Base-by-base conservation (phyloP, 2,888 invertebrate species). In the Pachymerium ferrugineum region DNA sequence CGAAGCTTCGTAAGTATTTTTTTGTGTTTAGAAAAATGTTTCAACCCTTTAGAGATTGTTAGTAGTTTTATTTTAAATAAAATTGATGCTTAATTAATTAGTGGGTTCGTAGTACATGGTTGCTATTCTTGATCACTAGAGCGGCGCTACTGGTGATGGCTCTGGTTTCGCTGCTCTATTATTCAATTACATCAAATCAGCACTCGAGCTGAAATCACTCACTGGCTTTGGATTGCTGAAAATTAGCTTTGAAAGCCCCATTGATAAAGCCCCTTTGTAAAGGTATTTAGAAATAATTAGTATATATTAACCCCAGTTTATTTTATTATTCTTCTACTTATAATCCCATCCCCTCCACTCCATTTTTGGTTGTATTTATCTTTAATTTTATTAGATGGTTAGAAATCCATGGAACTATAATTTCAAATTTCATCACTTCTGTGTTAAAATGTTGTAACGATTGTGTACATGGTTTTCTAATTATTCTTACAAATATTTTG, bases 1-100 rank as follows among this genome's bases (percentile, higher is more conserved):
- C 31, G 83, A 83, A 79, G 82, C 83, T 33, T 83, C 83, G 83
- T 83, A 80, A 80, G 82, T 80, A 68, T n/a, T 67, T 16, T 8
- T 69, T 69, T 12, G 12, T 69, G 28, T 14, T 6, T 28, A 2
- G 22, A 25, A 22, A 3, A 62, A 5, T 62, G 8, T 47, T 47
- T 47, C 8, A 16, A 47, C 22, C 28, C 62, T 28, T 25, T 47
- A 38, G 38, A 4, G 16, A 22, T 19, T n/a, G 47, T 47, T 47
- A 6, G 16, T 47, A 22, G 8, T 47, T 62, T 62, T 3, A n/a
- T n/a, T 12, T 62, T 8, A 62, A 62, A 62, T 42, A 42, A n/a
- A n/a, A n/a, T n/a, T n/a, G n/a, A n/a, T 54, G 47, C 47, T 54
- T 54, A 54, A 19, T 54, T n/a, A n/a, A 62, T 28, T 62, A 62